Conservation (phyloP, 2,888 invertebrate species). For the Rhagium mordax region DNA sequence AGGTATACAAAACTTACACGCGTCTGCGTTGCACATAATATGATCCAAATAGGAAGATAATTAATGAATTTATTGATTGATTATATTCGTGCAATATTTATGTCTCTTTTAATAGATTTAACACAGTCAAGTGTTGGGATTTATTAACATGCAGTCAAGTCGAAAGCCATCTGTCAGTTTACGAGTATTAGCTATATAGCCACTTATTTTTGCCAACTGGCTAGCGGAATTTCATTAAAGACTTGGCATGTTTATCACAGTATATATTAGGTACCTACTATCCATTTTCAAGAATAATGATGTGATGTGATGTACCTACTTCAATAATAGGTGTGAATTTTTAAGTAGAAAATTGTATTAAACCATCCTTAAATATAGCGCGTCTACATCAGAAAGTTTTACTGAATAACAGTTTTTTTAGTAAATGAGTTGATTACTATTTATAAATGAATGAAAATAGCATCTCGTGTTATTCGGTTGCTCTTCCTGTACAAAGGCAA, state of each 20-base stretch:
- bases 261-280: not conserved
- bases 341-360: not conserved
- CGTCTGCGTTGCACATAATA: too few species aligned
- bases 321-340: not conserved
- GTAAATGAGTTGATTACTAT: not conserved
- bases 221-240: conserved; percentile 1
- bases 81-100: not conserved
- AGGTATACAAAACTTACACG: too few species aligned
- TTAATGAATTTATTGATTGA: not conserved
- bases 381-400: not conserved
- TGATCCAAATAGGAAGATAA: too few species aligned
- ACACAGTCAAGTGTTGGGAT: not conserved
- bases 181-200: not conserved
- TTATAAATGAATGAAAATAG: not conserved
- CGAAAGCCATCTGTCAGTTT: not conserved
- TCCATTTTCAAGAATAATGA: not conserved
- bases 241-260: not conserved
- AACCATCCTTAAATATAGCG: not conserved
- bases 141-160: not conserved
- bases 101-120: not conserved
- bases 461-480: too few species aligned
- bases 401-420: not conserved
- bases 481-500: too few species aligned
- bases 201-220: conserved; percentile 6
- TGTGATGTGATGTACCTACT: too few species aligned